Percentiles rank a stretch among this genome's conserved stretches.
Evolutionary conservation across 2,888 invertebrate genomes (phyloP).

Genomic region (Apeira syringaria): DNA sequence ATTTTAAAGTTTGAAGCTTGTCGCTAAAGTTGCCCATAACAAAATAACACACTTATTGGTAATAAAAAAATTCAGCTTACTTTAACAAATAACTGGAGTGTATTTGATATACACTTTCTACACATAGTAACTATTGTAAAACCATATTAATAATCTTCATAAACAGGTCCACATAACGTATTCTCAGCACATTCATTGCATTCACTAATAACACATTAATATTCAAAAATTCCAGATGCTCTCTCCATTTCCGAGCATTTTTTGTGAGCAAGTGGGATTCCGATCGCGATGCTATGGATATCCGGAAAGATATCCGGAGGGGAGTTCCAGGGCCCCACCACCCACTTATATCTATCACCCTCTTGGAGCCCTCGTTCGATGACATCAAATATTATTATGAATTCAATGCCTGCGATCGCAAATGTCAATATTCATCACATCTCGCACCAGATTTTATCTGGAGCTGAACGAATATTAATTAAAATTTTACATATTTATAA

Average conservation of each 20-base stretch:
- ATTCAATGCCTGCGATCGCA: constrained; percentile 32
- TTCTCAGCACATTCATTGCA: constrained; percentile 12
- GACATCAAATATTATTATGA: constrained; percentile 29
- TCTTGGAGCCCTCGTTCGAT: constrained; percentile 1
- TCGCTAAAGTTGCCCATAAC: too few species aligned
- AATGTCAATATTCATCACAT: constrained; percentile 38
- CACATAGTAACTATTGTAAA: too few species aligned
- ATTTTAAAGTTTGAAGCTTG: too few species aligned
- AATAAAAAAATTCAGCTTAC: too few species aligned
- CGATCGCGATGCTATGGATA: constrained; percentile 22
- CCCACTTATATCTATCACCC: background rate
- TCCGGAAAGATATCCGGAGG: constrained; percentile 4
- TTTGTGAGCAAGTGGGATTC: constrained; percentile 30
- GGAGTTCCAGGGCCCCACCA: background rate
- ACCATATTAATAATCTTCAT: too few species aligned
- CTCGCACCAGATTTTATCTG: constrained; percentile 28
- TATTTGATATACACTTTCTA: too few species aligned
- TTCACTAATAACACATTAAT: constrained; percentile 11
- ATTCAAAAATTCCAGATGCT: constrained; percentile 20
- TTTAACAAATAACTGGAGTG: too few species aligned
- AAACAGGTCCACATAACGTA: background rate
- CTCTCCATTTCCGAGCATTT: constrained; percentile 31
- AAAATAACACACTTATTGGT: too few species aligned
- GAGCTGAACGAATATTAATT: constrained; percentile 20
- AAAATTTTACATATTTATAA: constrained; percentile 26